These are phyloP conservation scores for Polypedilum vanderplanki DNA, from an alignment of 1,140 invertebrate genomes.

Conservation along the genomic window DNA sequence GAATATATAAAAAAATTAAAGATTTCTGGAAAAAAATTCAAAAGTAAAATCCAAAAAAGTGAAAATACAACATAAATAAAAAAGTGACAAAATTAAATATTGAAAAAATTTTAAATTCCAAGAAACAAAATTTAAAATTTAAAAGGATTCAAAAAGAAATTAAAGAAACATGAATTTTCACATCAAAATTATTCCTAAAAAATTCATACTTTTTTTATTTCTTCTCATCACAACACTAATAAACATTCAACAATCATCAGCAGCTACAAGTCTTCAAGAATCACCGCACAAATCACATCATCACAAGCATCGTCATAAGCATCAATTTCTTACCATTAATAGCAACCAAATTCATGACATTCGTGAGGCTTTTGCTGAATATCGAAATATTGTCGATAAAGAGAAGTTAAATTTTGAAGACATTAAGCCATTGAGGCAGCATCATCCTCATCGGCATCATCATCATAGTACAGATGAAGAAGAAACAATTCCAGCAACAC, in stretches of 20 bases:
- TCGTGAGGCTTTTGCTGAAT: background rate
- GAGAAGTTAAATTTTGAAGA: background rate
- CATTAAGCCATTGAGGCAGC: background rate
- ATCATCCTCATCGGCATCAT: background rate
- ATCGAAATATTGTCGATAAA: background rate
- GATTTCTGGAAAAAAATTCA: background rate
- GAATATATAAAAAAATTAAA: background rate
- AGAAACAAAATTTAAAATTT: background rate
- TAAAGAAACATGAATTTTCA: background rate
- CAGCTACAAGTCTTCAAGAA: background rate
- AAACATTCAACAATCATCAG: background rate
- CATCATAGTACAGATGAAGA: background rate
- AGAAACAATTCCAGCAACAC: background rate
- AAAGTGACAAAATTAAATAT: background rate
- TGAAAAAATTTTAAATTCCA: background rate
- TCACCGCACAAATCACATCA: background rate
- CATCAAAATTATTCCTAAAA: background rate
- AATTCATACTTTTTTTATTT: background rate
- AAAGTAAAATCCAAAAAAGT: too few relatives aligned
- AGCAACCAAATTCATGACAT: constrained; percentile 9
- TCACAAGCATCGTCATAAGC: constrained; percentile 11
- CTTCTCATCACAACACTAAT: background rate
- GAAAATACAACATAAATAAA: background rate
- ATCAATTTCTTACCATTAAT: background rate
- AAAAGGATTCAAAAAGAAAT: background rate